Evolutionary conservation across 2,797 vertebrate genomes (phyloP).

Genomic region (Chiloscyllium punctatum): DNA sequence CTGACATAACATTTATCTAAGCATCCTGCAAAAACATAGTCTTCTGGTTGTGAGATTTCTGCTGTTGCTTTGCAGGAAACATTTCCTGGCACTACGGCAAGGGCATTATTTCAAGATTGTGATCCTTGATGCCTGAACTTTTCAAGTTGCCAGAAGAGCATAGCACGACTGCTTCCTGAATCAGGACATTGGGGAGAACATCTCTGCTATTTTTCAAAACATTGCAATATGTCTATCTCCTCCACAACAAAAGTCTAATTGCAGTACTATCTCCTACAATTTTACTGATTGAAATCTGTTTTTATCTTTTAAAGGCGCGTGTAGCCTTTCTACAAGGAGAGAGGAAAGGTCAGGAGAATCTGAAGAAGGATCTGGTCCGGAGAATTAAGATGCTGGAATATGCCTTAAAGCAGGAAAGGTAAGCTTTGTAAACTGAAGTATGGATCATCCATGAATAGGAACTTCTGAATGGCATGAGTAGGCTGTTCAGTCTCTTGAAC

Average conservation of each 20-base stretch:
- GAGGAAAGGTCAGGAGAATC: constrained; percentile 76
- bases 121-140: not conserved
- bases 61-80: not conserved
- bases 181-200: not conserved
- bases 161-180: not conserved
- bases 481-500: no score
- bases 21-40: not conserved
- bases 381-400: constrained; percentile 74
- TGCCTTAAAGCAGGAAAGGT: constrained; percentile 72
- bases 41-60: not conserved
- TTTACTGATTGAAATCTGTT: not conserved
- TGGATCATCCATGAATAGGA: not conserved
- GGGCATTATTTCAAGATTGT: not conserved
- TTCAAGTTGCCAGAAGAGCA: not conserved
- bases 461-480: no score
- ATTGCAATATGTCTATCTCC: not conserved
- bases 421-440: constrained; percentile 38
- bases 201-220: not conserved
- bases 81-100: not conserved
- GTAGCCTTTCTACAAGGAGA: constrained; percentile 71
- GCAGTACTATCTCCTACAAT: no score
- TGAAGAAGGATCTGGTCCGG: constrained; percentile 74
- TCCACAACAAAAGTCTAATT: not conserved
- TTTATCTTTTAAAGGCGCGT: constrained; percentile 55
- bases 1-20: not conserved